Conservation (phyloP, 92 coral and sea anemone genomes). For the Bergia sp. region DNA sequence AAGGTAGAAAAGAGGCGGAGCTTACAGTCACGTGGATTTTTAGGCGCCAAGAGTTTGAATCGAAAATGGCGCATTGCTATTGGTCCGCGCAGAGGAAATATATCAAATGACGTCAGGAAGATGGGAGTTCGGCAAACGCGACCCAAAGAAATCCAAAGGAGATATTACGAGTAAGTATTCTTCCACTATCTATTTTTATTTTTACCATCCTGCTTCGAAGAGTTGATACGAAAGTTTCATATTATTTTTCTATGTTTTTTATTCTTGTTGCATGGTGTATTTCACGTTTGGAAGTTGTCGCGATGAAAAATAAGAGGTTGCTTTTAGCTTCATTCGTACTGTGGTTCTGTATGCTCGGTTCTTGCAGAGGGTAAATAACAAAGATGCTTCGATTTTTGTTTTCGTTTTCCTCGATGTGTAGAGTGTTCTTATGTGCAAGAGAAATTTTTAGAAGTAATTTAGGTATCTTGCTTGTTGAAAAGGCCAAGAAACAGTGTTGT, state of each 20-base stretch:
- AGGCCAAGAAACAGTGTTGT: not conserved
- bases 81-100: constrained; percentile 68
- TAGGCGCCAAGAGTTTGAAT: constrained; percentile 97
- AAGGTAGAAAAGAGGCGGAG: constrained; percentile 79
- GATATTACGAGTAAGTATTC: constrained; percentile 78
- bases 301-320: constrained; percentile 21
- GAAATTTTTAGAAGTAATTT: not conserved
- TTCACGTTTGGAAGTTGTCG: constrained; percentile 6
- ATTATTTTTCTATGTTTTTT: not conserved
- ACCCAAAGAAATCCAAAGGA: constrained; percentile 73
- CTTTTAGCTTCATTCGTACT: constrained; percentile 15
- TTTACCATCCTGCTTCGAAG: constrained; percentile 68
- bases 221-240: not conserved
- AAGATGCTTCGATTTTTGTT: constrained; percentile 6
- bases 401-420: not conserved
- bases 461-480: not conserved
- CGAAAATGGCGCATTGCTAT: constrained; percentile 64
- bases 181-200: constrained; percentile 69
- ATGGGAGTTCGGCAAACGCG: constrained; percentile 77
- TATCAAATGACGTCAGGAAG: constrained; percentile 86
- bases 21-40: constrained; percentile 79
- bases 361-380: constrained; percentile 44
- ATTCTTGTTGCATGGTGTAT: constrained; percentile 8
- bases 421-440: not conserved
- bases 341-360: constrained; percentile 31